Evolutionary conservation across 37 sponge, comb jelly and placozoan genomes (phyloP).

Genomic region (Axinella damicornis): DNA sequence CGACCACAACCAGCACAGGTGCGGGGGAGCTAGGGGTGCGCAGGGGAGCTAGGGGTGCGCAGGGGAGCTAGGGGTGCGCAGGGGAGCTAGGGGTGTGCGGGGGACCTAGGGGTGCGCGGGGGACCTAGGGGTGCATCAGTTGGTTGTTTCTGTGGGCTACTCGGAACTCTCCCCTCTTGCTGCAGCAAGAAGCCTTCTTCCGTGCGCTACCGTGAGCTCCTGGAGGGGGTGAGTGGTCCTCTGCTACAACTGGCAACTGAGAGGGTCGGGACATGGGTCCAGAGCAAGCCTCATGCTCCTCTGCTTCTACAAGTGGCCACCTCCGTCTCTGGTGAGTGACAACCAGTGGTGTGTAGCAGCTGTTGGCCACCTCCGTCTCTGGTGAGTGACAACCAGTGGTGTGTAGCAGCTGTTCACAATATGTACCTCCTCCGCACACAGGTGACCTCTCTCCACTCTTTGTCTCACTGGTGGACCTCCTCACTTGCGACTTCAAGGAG

Average conservation of each 20-base stretch:
- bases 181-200: conserved; percentile 68
- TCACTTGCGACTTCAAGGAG: conserved; percentile 5
- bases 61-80: no score
- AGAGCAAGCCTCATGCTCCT: conserved; percentile 49
- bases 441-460: conserved; percentile 26
- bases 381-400: background rate
- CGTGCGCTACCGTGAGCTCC: conserved; percentile 55
- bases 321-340: background rate
- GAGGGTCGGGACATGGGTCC: conserved; percentile 51
- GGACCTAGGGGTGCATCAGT: no score
- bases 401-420: no score
- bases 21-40: background rate
- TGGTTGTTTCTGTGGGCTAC: no score
- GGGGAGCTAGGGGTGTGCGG: no score
- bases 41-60: no score
- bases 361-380: no score
- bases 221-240: conserved; percentile 43
- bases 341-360: no score
- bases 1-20: conserved; percentile 82
- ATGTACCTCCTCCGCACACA: background rate
- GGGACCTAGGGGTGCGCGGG: no score
- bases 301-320: conserved; percentile 49
- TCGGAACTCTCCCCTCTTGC: background rate
- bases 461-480: conserved; percentile 11
- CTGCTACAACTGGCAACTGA: conserved; percentile 57